Base-by-base conservation (phyloP, 2,888 invertebrate genomes). In the Callyntrura guangdongensis region DNA sequence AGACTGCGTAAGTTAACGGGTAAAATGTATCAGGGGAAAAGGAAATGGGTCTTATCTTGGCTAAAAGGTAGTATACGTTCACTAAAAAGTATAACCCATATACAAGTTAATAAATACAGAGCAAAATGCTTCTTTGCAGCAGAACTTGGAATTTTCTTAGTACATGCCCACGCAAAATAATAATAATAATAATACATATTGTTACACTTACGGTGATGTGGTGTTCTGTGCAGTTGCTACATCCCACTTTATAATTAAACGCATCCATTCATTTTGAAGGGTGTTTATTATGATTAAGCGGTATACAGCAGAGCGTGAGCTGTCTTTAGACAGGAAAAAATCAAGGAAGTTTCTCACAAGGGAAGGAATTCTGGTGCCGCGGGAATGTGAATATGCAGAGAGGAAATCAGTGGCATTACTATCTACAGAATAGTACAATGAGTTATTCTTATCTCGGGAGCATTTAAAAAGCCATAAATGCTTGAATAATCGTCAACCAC, bases 171-270 rank as follows among this genome's bases (percentile, higher is more conserved):
- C 36, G 36, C 3, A 36, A 36, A 36, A 2, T 2, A 4, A 6
- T 36, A 36, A 36, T 6, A 36, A 36, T 36, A 36, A 36, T 36
- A 69, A 69, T 47, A n/a, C 45, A 45, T 72, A 27, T 14, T 22
- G 6, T 25, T 25, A 25, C 14, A 14, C 27, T 27, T 67, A 61
- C 20, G 20, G 20, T 67, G 5, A 67, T 67, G 0, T 17, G 22
- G 27, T 12, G n/a, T 14, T 4, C 45, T 72, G 45, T 72, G 72
- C 45, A 45, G 36, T 72, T n/a, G 11, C 0, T 27, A 17, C 12
- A 45, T 17, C n/a, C 72, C 1, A 72, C 45, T 36, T 0, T 45
- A 72, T 72, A 72, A 72, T 72, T 72, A 72, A 72, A 72, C 45
- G 72, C 72, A 72, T n/a, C 17, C 12, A 72, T 72, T 17, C 72